phyloP scores from a whole-genome alignment of 1,140 invertebrate genomes.

The Calliopsis andreniformis region DNA sequence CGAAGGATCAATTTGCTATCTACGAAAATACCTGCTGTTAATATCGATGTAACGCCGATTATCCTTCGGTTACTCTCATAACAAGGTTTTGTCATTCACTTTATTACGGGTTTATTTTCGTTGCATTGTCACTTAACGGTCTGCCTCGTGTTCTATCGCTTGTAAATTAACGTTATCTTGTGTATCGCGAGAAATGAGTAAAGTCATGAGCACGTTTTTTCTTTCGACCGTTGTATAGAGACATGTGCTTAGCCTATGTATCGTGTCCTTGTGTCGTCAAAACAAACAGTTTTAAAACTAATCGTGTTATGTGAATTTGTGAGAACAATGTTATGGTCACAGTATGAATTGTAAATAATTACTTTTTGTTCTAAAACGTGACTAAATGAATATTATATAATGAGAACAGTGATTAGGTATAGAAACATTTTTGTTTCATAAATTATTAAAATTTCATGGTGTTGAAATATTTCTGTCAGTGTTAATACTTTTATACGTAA shows the following conservation, averaged over 20 bases:
- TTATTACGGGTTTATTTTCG: slow-evolving; percentile 43
- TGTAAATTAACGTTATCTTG: slow-evolving; percentile 9
- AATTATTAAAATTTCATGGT: background rate
- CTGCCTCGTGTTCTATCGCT: background rate
- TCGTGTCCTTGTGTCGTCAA: slow-evolving; percentile 12
- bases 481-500: too few species aligned
- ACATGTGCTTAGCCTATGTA: slow-evolving; percentile 18
- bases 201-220: background rate
- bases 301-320: background rate
- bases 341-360: background rate
- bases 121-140: background rate
- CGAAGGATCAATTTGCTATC: slow-evolving; percentile 9
- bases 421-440: background rate
- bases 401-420: background rate
- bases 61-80: slow-evolving; percentile 17
- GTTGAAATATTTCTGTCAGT: too few species aligned
- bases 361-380: background rate
- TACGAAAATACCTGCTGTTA: slow-evolving; percentile 23
- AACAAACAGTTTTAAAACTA: slow-evolving; percentile 1
- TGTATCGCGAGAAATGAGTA: background rate
- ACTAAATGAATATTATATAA: background rate
- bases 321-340: too few species aligned
- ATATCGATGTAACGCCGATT: slow-evolving; percentile 32
- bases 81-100: slow-evolving; percentile 32
- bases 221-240: background rate